These are phyloP conservation scores for Columbina picui DNA, from an alignment of 2,113 vertebrate species.

Conservation along the genomic window DNA sequence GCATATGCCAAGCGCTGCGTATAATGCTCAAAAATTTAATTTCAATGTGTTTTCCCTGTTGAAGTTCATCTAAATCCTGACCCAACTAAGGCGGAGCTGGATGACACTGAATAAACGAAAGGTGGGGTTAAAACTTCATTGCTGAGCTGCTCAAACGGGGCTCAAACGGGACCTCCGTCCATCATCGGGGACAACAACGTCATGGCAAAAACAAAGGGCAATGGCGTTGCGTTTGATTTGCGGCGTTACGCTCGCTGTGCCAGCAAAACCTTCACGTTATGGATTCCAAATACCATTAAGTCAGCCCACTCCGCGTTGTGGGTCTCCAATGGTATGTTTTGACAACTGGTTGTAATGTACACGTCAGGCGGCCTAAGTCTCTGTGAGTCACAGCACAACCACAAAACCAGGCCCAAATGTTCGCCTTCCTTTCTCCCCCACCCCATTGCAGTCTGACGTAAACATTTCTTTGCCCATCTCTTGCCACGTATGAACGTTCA, in stretches of 20 bases:
- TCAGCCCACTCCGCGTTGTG: slow-evolving; percentile 5
- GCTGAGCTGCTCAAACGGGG: neutral
- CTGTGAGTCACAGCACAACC: slow-evolving; percentile 31
- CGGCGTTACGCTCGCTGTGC: neutral
- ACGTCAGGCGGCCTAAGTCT: slow-evolving; percentile 9
- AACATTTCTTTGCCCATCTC: neutral
- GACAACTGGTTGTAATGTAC: slow-evolving; percentile 59
- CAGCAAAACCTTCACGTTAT: neutral
- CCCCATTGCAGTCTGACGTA: neutral
- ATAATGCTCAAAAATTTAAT: neutral
- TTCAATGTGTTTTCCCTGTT: neutral
- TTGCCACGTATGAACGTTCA: neutral
- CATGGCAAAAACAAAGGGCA: neutral
- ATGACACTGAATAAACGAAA: neutral
- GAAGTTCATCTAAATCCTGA: neutral
- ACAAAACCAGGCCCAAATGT: neutral
- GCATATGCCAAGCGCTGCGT: neutral
- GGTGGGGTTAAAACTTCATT: neutral
- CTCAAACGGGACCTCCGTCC: neutral
- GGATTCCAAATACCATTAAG: neutral
- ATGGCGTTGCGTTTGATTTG: rapidly evolving
- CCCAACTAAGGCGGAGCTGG: neutral
- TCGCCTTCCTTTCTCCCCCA: neutral
- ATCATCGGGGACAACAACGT: neutral
- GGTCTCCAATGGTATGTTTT: slow-evolving; percentile 30